Percentiles rank a stretch among this genome's conserved stretches.
These are phyloP conservation scores for Drosophila watanabei DNA, from an alignment of 1,140 invertebrate species.

Conservation along the genomic window DNA sequence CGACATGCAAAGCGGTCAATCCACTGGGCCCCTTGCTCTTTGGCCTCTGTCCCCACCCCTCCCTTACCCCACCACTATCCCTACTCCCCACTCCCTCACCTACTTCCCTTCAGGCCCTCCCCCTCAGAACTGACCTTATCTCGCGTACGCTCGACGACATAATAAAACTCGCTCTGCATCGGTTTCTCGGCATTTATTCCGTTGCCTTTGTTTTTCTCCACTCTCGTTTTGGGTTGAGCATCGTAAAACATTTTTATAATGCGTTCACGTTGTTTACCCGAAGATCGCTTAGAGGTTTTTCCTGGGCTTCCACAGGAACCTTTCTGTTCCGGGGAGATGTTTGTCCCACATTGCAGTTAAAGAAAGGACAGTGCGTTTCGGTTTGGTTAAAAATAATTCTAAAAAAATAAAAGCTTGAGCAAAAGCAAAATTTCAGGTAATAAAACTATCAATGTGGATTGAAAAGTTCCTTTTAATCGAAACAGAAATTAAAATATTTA, in stretches of 20 bases:
- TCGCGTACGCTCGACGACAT: slow-evolving; percentile 57
- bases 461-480: neutral
- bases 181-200: slow-evolving; percentile 52
- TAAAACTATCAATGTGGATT: neutral
- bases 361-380: slow-evolving; percentile 3
- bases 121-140: slow-evolving; percentile 53
- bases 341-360: slow-evolving; percentile 15
- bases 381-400: neutral
- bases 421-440: neutral
- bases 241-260: slow-evolving; percentile 83
- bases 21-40: slow-evolving; percentile 42
- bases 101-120: neutral
- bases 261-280: slow-evolving; percentile 54
- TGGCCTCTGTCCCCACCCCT: slow-evolving; percentile 6
- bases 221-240: slow-evolving; percentile 40
- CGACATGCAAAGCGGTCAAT: slow-evolving; percentile 67
- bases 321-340: neutral
- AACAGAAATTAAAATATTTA: too few relatives aligned
- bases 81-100: neutral
- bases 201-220: slow-evolving; percentile 20
- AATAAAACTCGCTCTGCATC: slow-evolving; percentile 76
- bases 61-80: neutral
- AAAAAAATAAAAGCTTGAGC: neutral
- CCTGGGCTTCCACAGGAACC: neutral
- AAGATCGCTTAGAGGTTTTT: slow-evolving; percentile 49